Conservation (phyloP, 2,888 invertebrate genomes). For the Limenitis camilla region DNA sequence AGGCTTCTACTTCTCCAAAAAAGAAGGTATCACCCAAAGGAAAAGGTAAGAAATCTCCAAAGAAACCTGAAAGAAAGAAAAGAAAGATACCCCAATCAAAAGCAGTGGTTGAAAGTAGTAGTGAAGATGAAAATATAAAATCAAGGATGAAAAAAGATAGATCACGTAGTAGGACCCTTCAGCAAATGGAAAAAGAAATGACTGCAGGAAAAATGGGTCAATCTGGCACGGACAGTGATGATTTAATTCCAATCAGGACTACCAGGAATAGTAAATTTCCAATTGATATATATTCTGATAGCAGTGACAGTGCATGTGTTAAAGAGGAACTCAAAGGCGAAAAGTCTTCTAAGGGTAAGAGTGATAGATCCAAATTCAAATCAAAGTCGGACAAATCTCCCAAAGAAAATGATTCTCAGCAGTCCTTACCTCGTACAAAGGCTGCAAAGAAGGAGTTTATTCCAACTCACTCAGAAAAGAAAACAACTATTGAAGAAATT, state of each 20-base stretch:
- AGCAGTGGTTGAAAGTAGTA: slow-evolving; percentile 74
- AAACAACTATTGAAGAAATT: slow-evolving; percentile 43
- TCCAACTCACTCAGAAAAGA: slow-evolving; percentile 58
- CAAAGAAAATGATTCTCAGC: slow-evolving; percentile 80
- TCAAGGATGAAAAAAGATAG: slow-evolving; percentile 57
- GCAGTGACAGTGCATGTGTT: slow-evolving; percentile 65
- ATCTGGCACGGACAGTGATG: slow-evolving; percentile 86
- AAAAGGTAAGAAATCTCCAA: slow-evolving; percentile 58
- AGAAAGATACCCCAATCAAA: slow-evolving; percentile 66
- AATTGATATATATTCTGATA: slow-evolving; percentile 89
- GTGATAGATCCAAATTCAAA: slow-evolving; percentile 66
- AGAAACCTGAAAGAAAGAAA: slow-evolving; percentile 66
- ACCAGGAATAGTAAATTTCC: slow-evolving; percentile 74
- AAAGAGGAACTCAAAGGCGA: slow-evolving; percentile 66
- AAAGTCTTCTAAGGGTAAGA: slow-evolving; percentile 62
- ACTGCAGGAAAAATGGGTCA: slow-evolving; percentile 67
- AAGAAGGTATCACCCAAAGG: slow-evolving; percentile 64
- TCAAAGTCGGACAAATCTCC: slow-evolving; percentile 75
- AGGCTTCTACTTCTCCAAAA: slow-evolving; percentile 58
- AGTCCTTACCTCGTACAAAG: slow-evolving; percentile 83
- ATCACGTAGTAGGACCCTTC: slow-evolving; percentile 76
- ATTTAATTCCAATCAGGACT: slow-evolving; percentile 78
- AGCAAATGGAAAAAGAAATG: slow-evolving; percentile 85
- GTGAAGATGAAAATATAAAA: slow-evolving; percentile 74
- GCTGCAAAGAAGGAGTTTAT: slow-evolving; percentile 90